These are phyloP conservation scores for Cinclus mexicanus DNA, from an alignment of 2,113 vertebrate genomes.

Conservation along the genomic window DNA sequence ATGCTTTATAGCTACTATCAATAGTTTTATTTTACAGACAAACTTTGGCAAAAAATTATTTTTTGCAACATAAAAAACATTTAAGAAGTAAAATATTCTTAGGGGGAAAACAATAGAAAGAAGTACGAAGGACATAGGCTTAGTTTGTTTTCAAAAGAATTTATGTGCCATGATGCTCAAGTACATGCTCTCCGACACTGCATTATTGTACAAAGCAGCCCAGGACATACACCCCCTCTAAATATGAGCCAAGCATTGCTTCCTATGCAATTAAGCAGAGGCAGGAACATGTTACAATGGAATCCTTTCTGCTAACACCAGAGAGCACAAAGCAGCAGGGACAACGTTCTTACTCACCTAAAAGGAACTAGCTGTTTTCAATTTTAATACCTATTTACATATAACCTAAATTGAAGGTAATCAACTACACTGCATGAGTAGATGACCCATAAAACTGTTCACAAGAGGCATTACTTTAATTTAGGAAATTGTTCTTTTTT, in stretches of 20 bases:
- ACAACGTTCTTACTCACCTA: neutral
- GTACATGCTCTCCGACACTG: neutral
- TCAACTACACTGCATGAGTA: conserved; percentile 21
- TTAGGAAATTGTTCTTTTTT: conserved; percentile 12
- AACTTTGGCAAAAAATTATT: neutral
- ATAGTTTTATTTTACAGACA: neutral
- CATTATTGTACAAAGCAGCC: neutral
- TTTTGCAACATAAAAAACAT: neutral
- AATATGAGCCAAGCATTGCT: neutral
- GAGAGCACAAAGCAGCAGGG: conserved; percentile 20
- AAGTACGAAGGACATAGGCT: neutral
- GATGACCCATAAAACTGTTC: conserved; percentile 41
- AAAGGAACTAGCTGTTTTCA: conserved; percentile 31
- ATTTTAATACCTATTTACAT: conserved; percentile 45
- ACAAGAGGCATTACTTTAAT: conserved; percentile 7
- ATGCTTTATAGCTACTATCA: neutral
- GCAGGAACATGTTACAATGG: neutral
- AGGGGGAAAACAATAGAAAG: neutral
- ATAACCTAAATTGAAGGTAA: conserved; percentile 44
- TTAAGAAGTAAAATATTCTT: neutral
- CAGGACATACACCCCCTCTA: neutral
- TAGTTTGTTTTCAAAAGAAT: neutral
- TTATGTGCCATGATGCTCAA: neutral
- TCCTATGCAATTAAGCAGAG: neutral
- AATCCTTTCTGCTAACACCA: neutral